Conservation (phyloP, 2,797 vertebrate genomes). For the Gymnothorax javanicus region DNA sequence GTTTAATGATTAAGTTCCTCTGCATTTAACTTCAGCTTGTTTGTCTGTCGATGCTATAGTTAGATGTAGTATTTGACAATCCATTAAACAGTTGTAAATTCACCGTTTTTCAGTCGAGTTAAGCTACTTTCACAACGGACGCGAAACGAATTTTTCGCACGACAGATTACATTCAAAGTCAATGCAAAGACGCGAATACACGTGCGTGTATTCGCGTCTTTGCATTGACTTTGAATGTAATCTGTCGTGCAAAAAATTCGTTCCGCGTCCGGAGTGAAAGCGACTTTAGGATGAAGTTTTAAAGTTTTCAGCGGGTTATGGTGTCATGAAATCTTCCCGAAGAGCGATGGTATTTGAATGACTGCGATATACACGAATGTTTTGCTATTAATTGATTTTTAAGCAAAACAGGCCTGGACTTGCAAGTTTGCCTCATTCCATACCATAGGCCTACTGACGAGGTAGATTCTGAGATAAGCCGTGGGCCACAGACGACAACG, state of each 20-base stretch:
- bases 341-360: background rate
- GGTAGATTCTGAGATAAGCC: slow-evolving; percentile 1
- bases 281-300: background rate
- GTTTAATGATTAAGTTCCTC: background rate
- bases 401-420: slow-evolving; percentile 24
- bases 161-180: no score
- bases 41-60: background rate
- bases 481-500: background rate
- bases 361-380: background rate
- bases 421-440: slow-evolving; percentile 14
- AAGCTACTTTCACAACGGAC: no score
- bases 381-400: slow-evolving; percentile 30
- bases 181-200: no score
- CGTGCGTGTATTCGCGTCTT: no score
- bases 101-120: no score
- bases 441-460: slow-evolving; percentile 18
- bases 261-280: no score
- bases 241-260: no score
- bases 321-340: background rate
- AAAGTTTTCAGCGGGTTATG: background rate
- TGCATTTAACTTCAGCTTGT: background rate
- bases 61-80: background rate
- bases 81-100: no score
- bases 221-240: background rate
- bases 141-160: no score